Evolutionary conservation across 2,113 vertebrate genomes (phyloP), one percentile per base, ranked within the genome.

Genomic region (Astur gentilis): DNA sequence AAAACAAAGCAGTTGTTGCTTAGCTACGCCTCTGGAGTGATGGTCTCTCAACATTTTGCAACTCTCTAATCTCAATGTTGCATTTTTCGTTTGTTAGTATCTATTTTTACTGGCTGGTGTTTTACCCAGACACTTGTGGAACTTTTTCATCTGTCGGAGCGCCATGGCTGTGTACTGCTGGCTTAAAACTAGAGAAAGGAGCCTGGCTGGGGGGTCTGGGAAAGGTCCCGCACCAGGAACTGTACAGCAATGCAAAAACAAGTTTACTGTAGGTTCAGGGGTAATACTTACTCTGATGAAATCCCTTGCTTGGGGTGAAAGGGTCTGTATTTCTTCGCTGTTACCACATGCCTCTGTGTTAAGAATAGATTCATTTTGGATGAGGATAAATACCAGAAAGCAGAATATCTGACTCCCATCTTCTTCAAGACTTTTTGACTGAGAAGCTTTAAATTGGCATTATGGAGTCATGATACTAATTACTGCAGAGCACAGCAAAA

Each of bases 1-100:
- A 95, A 96, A 97, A 96, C 93, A 96, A 89, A 96, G 85, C 71
- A 67, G 61, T 89, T 94, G 97, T 97, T 95, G 96, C 97, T 91
- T 96, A 95, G 97, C 57, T 97, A 95, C 93, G 7, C 26, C 64
- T 88, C 82, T 85, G 54, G 73, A 88, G 95, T 73, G 75, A 87
- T 87, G 84, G 73, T 83, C 82, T 96, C 75, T 83, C 93, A 93
- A 61, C 62, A 14, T 96, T 95, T 95, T 96, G 95, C 89, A 95
- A 88, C 54, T 93, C 83, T 93, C 77, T 94, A 88, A 97, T 95
- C 71, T 95, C 87, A 60, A 0, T 32, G 66, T 95, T 93, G 89
- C 82, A 34, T 93, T 97, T 96, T 96, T 95, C 0, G 1, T 42
- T 90, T 64, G 83, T 92, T 94, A 60, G 57, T 75, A 38, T 83